Evolutionary conservation across 2,888 invertebrate species (phyloP).

Genomic region (Coecobrya sp.): DNA sequence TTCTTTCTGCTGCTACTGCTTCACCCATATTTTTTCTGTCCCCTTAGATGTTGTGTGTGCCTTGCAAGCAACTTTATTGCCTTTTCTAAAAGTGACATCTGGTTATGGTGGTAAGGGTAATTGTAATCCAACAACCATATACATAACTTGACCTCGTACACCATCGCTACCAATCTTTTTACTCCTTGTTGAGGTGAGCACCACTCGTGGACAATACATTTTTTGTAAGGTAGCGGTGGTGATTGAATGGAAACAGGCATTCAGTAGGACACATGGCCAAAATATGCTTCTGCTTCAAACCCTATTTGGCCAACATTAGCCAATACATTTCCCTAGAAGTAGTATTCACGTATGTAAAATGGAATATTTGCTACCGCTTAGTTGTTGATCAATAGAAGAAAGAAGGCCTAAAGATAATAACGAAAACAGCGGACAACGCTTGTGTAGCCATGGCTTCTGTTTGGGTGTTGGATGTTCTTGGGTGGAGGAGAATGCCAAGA

Average conservation of each 20-base stretch:
- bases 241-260: not conserved
- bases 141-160: slow-evolving; percentile 58
- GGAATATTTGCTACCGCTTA: too few relatives aligned
- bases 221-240: not conserved
- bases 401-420: too few relatives aligned
- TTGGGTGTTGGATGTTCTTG: slow-evolving; percentile 17
- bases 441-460: too few relatives aligned
- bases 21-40: slow-evolving; percentile 53
- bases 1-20: not conserved
- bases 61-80: slow-evolving; percentile 60
- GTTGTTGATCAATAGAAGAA: too few relatives aligned
- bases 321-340: too few relatives aligned
- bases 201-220: not conserved
- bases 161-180: not conserved
- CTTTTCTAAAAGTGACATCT: slow-evolving; percentile 5
- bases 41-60: slow-evolving; percentile 5
- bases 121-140: slow-evolving; percentile 1
- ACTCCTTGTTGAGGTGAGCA: not conserved
- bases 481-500: slow-evolving; percentile 59
- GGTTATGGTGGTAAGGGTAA: slow-evolving; percentile 10
- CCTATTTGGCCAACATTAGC: too few relatives aligned
- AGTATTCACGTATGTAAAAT: too few relatives aligned
- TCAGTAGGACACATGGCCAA: not conserved
- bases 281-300: too few relatives aligned
- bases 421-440: too few relatives aligned